These are phyloP conservation scores for Parapristionchus giblindavisi DNA, from an alignment of 2,888 invertebrate genomes.

Conservation along the genomic window DNA sequence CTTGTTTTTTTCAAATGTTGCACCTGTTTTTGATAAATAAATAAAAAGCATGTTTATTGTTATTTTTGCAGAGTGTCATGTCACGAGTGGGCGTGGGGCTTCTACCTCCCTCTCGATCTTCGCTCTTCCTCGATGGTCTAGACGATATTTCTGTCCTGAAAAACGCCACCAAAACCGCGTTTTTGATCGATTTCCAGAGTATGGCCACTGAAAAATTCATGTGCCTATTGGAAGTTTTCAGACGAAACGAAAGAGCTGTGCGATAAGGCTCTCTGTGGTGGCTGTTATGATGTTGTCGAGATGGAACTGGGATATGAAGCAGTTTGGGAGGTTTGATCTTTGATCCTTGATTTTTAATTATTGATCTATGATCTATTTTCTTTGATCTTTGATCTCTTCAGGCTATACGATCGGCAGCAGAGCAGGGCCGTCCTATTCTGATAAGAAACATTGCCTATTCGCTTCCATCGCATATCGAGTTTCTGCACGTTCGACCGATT, in stretches of 20 bases:
- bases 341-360: neutral
- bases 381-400: conserved; percentile 8
- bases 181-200: conserved; percentile 29
- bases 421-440: neutral
- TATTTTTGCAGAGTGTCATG: conserved; percentile 18
- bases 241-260: conserved; percentile 20
- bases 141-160: conserved; percentile 23
- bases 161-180: conserved; percentile 32
- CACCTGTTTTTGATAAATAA: neutral
- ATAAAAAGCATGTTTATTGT: neutral
- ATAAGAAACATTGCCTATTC: conserved; percentile 7
- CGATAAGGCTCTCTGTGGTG: neutral
- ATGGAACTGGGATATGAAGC: neutral
- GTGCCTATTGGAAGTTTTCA: too few species aligned
- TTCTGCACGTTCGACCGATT: conserved; percentile 11
- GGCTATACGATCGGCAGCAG: conserved; percentile 19
- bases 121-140: conserved; percentile 29
- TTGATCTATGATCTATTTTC: too few species aligned
- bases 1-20: neutral
- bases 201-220: neutral
- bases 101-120: conserved; percentile 10
- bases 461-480: neutral
- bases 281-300: conserved; percentile 2
- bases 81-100: conserved; percentile 15
- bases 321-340: conserved; percentile 28